Conservation (phyloP, 2,888 invertebrate genomes). For the Drosophila tripunctata region DNA sequence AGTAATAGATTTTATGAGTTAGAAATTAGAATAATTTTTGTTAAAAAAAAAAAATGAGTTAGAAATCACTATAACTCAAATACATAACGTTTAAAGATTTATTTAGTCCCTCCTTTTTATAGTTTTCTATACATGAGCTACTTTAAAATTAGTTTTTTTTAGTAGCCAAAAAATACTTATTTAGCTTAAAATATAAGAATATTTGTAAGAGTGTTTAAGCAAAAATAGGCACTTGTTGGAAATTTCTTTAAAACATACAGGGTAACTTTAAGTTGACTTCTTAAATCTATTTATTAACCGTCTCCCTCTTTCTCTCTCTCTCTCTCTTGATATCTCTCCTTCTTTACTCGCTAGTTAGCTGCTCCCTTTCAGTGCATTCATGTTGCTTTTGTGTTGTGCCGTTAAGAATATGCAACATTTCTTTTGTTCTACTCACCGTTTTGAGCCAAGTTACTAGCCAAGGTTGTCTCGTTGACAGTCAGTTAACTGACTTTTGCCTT, state of each 20-base stretch:
- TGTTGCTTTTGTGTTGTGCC: conserved; percentile 8
- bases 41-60: too few species aligned
- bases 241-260: neutral
- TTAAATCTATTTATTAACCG: neutral
- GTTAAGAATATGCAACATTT: conserved; percentile 29
- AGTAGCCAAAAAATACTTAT: too few species aligned
- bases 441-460: conserved; percentile 42
- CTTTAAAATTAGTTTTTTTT: too few species aligned
- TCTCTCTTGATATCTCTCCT: neutral
- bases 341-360: neutral
- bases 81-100: too few species aligned
- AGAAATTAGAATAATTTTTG: too few species aligned
- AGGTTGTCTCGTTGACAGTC: conserved; percentile 38
- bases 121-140: too few species aligned
- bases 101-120: too few species aligned
- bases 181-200: too few species aligned
- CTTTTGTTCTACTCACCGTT: conserved; percentile 32
- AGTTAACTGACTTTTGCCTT: conserved; percentile 31
- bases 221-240: too few species aligned
- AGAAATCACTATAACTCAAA: too few species aligned
- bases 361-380: conserved; percentile 1
- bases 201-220: too few species aligned
- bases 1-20: too few species aligned
- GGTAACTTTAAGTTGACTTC: neutral
- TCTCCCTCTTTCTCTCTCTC: neutral